Base-by-base conservation (phyloP, 2,113 vertebrate species). In the Montifringilla adamsi region DNA sequence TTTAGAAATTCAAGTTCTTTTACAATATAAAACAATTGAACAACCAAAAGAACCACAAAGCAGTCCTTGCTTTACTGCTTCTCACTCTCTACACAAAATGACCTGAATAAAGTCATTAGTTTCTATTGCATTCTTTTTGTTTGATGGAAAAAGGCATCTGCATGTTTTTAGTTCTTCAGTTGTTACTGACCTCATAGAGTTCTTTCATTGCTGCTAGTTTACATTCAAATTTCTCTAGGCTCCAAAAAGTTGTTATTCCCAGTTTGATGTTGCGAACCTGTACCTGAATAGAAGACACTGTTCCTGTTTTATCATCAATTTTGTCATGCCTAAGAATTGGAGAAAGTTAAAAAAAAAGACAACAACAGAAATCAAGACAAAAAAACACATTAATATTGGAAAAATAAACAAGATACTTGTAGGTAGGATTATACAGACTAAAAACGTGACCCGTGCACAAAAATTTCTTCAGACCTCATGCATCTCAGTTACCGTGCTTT, bases 181-280 rank as follows among this genome's bases (percentile, higher is more conserved):
- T 81, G 28, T 52, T 82, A 95, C 98, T 91, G n/a, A 99, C 99
- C 99, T 99, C 98, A 73, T 99, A 98, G 11, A 99, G 96, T 28
- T 99, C 99, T 95, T 99, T 99, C 99, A 99, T 99, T 73, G 97
- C 97, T 55, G 98, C 98, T 72, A 99, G 97, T 91, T 99, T 99
- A 95, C 98, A 98, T 75, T 99, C 99, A 97, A 99, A 99, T 95
- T 99, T 99, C 64, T 99, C 99, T 69, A 99, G 89, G 91, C 96
- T 99, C 99, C 99, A 99, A 93, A 99, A 98, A 13, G 99, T 99
- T 55, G 98, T 97, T 93, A 99, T 98, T 58, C 98, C 98, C 87
- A 99, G 97, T 83, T 98, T 98, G 89, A 98, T 96, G 92, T 99
- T 99, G 92, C 98, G 98, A 96, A 99, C 98, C 43, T 98, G 98